Conservation (phyloP, 64 coral and sea anemone species). For the Cladopsammia gracilis region DNA sequence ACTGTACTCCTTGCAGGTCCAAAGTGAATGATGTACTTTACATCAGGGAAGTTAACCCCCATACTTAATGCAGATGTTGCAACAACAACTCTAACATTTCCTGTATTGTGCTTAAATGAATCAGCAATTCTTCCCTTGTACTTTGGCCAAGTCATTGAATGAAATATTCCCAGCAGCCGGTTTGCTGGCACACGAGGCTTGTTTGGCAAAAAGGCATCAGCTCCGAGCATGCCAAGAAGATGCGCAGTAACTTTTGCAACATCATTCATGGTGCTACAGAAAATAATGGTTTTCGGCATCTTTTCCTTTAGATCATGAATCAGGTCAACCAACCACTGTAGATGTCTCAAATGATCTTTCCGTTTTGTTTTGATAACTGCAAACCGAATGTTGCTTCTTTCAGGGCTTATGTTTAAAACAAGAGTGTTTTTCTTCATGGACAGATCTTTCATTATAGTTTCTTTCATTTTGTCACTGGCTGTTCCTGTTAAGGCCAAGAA, state of each 20-base stretch:
- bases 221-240: constrained; percentile 3
- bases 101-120: constrained; percentile 11
- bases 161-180: constrained; percentile 17
- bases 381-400: constrained; percentile 41
- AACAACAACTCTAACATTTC: constrained; percentile 14
- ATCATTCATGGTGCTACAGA: constrained; percentile 22
- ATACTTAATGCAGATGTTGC: constrained; percentile 49
- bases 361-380: constrained; percentile 46
- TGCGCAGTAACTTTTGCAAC: constrained; percentile 6
- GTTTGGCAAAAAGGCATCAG: neutral
- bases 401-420: constrained; percentile 51
- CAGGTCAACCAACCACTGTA: constrained; percentile 38
- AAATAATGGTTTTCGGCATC: constrained; percentile 68
- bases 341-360: constrained; percentile 33
- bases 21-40: constrained; percentile 15
- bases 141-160: constrained; percentile 43
- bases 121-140: constrained; percentile 25
- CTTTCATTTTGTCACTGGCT: constrained; percentile 55
- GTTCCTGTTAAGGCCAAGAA: constrained; percentile 67
- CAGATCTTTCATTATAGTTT: constrained; percentile 22
- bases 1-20: constrained; percentile 40
- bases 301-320: neutral
- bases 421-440: constrained; percentile 37
- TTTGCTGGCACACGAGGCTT: neutral
- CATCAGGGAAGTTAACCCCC: constrained; percentile 40